A percentile compares a stretch with the other conserved stretches of the same genome.
Conservation (phyloP, 2,113 vertebrate genomes). For the Ailurus styani region DNA sequence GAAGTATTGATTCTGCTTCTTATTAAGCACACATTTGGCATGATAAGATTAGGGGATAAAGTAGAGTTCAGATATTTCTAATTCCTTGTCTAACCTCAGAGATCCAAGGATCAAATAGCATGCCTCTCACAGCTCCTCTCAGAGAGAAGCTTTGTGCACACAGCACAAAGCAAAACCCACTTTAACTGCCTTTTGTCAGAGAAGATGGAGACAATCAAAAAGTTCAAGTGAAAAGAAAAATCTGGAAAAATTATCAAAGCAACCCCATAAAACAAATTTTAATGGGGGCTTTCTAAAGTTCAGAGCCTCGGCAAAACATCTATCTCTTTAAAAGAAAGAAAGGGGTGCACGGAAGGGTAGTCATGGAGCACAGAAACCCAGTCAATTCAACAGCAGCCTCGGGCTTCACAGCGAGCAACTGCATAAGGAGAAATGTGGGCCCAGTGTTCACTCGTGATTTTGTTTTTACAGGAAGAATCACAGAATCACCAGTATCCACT, state of each 20-base stretch:
- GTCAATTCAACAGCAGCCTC: neutral
- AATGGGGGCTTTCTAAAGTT: neutral
- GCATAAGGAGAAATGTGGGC: neutral
- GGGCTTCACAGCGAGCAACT: neutral
- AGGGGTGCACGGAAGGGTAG: neutral
- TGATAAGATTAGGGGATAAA: constrained; percentile 40
- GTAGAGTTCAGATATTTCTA: constrained; percentile 55
- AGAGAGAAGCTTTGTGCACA: neutral
- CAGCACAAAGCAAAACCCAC: neutral
- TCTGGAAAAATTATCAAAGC: neutral
- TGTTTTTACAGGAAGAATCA: neutral
- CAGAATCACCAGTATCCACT: neutral
- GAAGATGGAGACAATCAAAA: neutral
- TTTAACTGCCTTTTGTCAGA: neutral
- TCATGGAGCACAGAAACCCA: neutral
- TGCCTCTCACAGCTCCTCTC: constrained; percentile 1
- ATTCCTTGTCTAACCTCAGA: constrained; percentile 61
- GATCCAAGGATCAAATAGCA: constrained; percentile 19
- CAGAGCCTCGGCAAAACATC: neutral
- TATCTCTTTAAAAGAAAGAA: neutral
- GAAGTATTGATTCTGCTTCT: constrained; percentile 57
- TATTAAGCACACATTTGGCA: constrained; percentile 58
- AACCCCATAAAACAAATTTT: neutral
- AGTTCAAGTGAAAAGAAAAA: neutral
- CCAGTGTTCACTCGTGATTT: neutral